Evolutionary conservation across 2,888 invertebrate species (phyloP), one percentile per base, ranked within the genome.

Genomic region (Venusia cambrica): DNA sequence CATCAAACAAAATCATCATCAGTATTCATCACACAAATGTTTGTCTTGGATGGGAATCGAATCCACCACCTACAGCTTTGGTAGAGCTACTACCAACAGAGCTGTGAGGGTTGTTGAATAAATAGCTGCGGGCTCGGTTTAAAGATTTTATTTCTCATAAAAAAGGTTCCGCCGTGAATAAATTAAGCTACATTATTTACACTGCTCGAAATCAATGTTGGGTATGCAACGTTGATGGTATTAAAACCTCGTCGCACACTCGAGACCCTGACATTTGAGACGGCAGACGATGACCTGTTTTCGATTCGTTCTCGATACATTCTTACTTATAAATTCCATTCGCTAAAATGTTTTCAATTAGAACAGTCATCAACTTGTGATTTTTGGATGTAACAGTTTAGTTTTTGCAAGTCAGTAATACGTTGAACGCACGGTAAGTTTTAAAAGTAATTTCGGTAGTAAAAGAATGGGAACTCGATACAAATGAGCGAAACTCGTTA

Each of bases 181-280:
- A 3, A 9, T 8, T 19, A 4, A 9, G 20, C 20, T 20, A 5
- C 10, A 5, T 20, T 20, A 5, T 5, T 10, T 10, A 10, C 9
- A 11, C n/a, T 16, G 20, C n/a, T n/a, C n/a, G n/a, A n/a, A 29
- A 9, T 35, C 16, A 14, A 30, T 45, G 36, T 45, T 39, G 27
- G 42, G 38, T 35, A 33, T 18, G 29, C 37, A 24, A 22, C 26
- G 30, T 30, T 38, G 37, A 56, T 72, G 77, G 65, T 73, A 78
- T 78, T 81, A 65, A 61, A 66, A 60, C 62, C 64, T 15, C 32
- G 35, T 26, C 52, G 46, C 57, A 28, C 26, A 48, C 39, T 48
- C 54, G 27, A 22, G 77, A 73, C 81, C 83, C 75, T 83, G 83
- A 83, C 81, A 83, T 83, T 81, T 83, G 61, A 63, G 61, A 56